Percentiles rank a stretch among this genome's conserved stretches.
Evolutionary conservation across 2,797 vertebrate genomes (phyloP).

Genomic region (Melanotaenia maccullochi): DNA sequence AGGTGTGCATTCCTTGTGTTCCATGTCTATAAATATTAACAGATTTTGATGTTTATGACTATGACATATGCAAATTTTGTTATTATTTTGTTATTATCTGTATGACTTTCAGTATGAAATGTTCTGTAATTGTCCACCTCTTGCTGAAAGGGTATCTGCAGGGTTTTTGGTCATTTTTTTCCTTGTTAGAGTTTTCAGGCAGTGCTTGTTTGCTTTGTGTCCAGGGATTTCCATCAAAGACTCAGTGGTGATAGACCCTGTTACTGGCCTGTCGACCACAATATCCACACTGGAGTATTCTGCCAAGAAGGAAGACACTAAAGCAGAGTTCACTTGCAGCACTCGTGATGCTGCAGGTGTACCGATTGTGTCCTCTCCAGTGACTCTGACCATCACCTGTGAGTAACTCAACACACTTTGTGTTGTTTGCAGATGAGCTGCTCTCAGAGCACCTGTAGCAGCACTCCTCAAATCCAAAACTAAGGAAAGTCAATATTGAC

Average conservation of each 20-base stretch:
- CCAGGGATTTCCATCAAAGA: conserved; percentile 71
- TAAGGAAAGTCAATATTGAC: conserved; percentile 5
- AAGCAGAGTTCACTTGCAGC: conserved; percentile 87
- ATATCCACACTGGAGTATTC: conserved; percentile 87
- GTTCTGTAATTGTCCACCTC: conserved; percentile 15
- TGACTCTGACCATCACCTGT: conserved; percentile 91
- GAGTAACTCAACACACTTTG: conserved; percentile 73
- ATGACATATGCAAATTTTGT: conserved; percentile 8
- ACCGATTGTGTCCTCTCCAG: conserved; percentile 78
- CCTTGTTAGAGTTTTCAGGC: conserved; percentile 30
- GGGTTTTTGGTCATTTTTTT: conserved; percentile 17
- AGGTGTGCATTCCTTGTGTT: conserved; percentile 77
- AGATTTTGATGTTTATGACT: conserved; percentile 25
- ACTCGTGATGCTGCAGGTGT: conserved; percentile 72
- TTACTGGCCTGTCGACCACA: conserved; percentile 85
- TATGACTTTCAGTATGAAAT: conserved; percentile 8
- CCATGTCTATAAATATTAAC: conserved; percentile 15
- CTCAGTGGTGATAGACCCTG: conserved; percentile 72
- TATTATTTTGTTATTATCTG: conserved; percentile 12
- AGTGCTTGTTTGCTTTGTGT: conserved; percentile 38
- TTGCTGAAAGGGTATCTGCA: neutral
- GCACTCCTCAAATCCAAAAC: neutral
- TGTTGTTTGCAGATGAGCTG: neutral
- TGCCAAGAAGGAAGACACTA: conserved; percentile 87
- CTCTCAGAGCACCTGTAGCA: neutral